Conservation (phyloP, 2,888 invertebrate species). For the Habroteleia sp. region DNA sequence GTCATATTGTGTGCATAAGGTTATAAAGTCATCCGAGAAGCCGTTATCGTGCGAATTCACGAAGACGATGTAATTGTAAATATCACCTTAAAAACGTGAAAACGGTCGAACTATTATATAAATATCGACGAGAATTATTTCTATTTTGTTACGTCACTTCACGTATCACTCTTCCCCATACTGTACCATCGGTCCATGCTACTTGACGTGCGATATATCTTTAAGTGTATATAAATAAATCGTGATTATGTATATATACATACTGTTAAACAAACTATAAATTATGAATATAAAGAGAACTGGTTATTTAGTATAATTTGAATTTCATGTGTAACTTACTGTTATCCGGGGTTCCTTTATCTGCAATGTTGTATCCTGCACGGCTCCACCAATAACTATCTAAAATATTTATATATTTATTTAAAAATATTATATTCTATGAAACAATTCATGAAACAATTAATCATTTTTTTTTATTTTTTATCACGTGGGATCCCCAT, state of each 20-base stretch:
- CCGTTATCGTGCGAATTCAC: neutral
- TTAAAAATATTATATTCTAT: no score
- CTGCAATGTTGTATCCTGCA: slow-evolving; percentile 87
- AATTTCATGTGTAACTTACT: slow-evolving; percentile 83
- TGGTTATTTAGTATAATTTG: slow-evolving; percentile 78
- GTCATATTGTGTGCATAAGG: neutral
- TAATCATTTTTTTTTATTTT: no score
- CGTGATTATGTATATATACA: slow-evolving; percentile 75
- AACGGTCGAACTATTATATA: slow-evolving; percentile 22
- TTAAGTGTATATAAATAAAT: slow-evolving; percentile 73
- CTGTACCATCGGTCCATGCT: slow-evolving; percentile 64
- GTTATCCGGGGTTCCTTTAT: slow-evolving; percentile 84
- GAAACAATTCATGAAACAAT: no score
- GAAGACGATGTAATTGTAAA: slow-evolving; percentile 31
- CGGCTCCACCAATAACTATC: slow-evolving; percentile 90
- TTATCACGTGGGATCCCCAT: no score
- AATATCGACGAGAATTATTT: slow-evolving; percentile 34
- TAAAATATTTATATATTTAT: slow-evolving; percentile 71
- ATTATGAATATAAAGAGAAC: slow-evolving; percentile 76
- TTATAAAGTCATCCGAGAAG: neutral
- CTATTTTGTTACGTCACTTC: slow-evolving; percentile 47
- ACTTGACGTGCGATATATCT: slow-evolving; percentile 70
- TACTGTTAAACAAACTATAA: slow-evolving; percentile 75
- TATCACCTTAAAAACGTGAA: slow-evolving; percentile 28
- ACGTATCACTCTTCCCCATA: slow-evolving; percentile 61